Evolutionary conservation across 2,888 invertebrate genomes (phyloP).

Genomic region (Azorinus chamasolen): DNA sequence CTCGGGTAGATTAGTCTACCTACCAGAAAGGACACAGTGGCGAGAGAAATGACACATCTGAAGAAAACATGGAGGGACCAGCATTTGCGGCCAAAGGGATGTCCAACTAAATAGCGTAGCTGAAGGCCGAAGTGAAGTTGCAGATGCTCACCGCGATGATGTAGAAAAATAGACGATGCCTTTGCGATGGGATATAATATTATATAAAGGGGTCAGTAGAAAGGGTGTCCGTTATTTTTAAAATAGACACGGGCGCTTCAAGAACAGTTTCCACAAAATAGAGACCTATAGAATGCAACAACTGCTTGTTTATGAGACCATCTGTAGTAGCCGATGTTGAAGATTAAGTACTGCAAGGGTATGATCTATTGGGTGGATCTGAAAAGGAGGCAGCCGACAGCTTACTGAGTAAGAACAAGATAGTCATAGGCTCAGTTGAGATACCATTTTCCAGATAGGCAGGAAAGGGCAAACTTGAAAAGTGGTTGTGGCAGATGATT

Average conservation of each 20-base stretch:
- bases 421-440: conserved; percentile 8
- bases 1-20: neutral
- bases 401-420: conserved; percentile 6
- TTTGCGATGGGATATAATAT: conserved; percentile 1
- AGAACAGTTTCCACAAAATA: conserved; percentile 9
- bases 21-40: neutral
- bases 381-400: conserved; percentile 19
- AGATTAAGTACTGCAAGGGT: conserved; percentile 18
- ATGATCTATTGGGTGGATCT: conserved; percentile 8
- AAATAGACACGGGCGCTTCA: conserved; percentile 20
- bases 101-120: neutral
- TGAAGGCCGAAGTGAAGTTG: neutral
- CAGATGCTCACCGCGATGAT: neutral
- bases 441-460: conserved; percentile 15
- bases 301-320: conserved; percentile 6
- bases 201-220: conserved; percentile 15
- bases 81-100: neutral
- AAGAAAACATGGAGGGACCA: neutral
- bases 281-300: neutral
- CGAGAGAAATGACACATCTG: neutral
- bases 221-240: conserved; percentile 1
- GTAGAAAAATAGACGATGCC: neutral
- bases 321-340: conserved; percentile 26
- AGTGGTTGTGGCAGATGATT: conserved; percentile 20
- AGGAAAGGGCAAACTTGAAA: neutral